Percentiles rank a stretch among this genome's conserved stretches.
Evolutionary conservation across 1,140 invertebrate genomes (phyloP).

Genomic region (Drosophila baimaii): DNA sequence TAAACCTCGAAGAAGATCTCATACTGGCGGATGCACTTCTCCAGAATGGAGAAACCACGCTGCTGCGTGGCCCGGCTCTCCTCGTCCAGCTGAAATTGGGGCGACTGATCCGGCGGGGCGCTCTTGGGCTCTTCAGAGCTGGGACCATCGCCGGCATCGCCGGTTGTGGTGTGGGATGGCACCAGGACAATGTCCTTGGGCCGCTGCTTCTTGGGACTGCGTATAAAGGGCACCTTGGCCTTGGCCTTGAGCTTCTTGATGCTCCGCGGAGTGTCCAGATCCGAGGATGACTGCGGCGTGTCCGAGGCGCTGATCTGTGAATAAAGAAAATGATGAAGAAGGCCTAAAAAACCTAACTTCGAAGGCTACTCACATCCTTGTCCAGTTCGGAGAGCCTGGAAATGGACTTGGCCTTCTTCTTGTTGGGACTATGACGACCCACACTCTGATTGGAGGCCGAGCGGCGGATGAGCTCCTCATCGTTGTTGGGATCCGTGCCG

Average conservation of each 20-base stretch:
- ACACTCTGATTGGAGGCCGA: constrained; percentile 85
- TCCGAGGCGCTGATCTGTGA: constrained; percentile 74
- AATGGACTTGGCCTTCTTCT: constrained; percentile 86
- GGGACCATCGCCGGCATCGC: constrained; percentile 23
- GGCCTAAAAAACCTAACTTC: too few species aligned
- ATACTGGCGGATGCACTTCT: constrained; percentile 88
- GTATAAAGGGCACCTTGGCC: constrained; percentile 70
- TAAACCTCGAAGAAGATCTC: constrained; percentile 86
- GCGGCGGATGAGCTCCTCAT: constrained; percentile 84
- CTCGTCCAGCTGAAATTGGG: constrained; percentile 63
- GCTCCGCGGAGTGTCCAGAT: constrained; percentile 78
- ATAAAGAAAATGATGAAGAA: not conserved
- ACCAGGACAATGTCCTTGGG: constrained; percentile 70
- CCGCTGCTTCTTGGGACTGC: constrained; percentile 74
- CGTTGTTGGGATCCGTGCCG: constrained; percentile 74
- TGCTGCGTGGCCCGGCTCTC: constrained; percentile 62
- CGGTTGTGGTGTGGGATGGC: constrained; percentile 7
- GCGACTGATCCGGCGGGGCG: constrained; percentile 63
- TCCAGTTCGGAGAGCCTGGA: constrained; percentile 85
- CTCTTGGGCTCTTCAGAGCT: constrained; percentile 63
- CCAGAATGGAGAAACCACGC: constrained; percentile 85
- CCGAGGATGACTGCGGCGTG: constrained; percentile 78
- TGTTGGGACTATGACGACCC: constrained; percentile 85
- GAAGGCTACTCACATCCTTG: constrained; percentile 79
- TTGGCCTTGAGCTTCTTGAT: constrained; percentile 82